Base-by-base conservation (phyloP, 2,113 vertebrate genomes). In the Phaetusa simplex region DNA sequence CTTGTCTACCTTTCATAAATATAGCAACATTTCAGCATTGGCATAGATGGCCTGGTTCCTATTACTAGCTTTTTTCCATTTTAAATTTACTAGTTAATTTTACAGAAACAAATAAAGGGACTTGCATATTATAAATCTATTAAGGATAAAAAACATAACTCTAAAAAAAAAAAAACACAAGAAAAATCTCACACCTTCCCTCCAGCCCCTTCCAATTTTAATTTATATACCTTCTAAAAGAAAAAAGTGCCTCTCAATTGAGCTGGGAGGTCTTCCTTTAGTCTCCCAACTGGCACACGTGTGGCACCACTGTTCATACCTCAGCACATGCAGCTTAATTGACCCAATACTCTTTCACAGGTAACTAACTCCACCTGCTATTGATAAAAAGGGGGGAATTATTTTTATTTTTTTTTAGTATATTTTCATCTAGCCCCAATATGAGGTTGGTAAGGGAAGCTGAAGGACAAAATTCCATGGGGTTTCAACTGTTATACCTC, bases 71-170 rank as follows among this genome's bases (percentile, higher is more conserved):
- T 95, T 96, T 95, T 96, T 94, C 95, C 97, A 97, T 92, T 96
- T 92, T 49, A 95, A 84, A 93, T 97, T 97, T 93, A 95, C 95
- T 88, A 95, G 91, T 86, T 97, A 97, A 97, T 97, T 97, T 96
- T 96, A 96, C 82, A 71, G 91, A 61, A 96, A 91, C 90, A 91
- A 96, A 96, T 97, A 97, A 95, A 97, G 88, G 74, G 90, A 91
- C 72, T 90, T 92, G 86, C 32, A 3, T 50, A 93, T 92, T 97
- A 93, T 92, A 96, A 94, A 97, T 65, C 95, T 95, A 97, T 96
- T 96, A 97, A 92, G 50, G 88, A 95, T 93, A 69, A 91, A 91
- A 87, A 82, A 81, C 36, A 1, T 40, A 61, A 65, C n/a, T 38
- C 90, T 47, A 36, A 50, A 90, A 88, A 87, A 91, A 62, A 36